A percentile compares a stretch with the other conserved stretches of the same genome.
phyloP scores from a whole-genome alignment of 2,797 vertebrate genomes.

The Antrozous pallidus region DNA sequence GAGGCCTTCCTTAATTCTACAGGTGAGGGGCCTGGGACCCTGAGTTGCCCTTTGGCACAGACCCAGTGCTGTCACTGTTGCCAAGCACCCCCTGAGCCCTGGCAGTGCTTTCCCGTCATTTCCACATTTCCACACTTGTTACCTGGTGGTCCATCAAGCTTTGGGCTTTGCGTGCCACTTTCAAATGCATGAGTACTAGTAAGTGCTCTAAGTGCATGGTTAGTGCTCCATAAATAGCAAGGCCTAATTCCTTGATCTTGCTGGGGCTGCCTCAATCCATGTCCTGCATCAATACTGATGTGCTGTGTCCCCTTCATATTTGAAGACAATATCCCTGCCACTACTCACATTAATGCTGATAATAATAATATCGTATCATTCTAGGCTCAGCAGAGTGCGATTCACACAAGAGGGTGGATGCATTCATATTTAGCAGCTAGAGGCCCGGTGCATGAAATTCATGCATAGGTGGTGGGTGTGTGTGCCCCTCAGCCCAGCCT shows the following conservation, averaged over 20 bases:
- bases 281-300: background rate
- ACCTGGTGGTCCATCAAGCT: background rate
- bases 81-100: accelerated
- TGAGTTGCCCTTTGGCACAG: accelerated
- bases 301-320: background rate
- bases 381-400: accelerated
- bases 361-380: too few species aligned
- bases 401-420: background rate
- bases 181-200: background rate
- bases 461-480: too few species aligned
- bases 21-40: background rate
- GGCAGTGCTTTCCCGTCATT: background rate
- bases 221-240: background rate
- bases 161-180: background rate
- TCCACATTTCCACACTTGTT: background rate
- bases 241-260: background rate
- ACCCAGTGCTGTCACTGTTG: background rate
- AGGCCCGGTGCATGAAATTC: too few species aligned
- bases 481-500: too few species aligned
- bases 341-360: background rate
- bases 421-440: background rate
- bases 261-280: background rate
- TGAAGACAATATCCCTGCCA: background rate
- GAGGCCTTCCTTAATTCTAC: background rate
- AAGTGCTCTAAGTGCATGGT: background rate